Percentiles rank a stretch among this genome's conserved stretches.
phyloP scores from a whole-genome alignment of 2,888 invertebrate genomes.

The Luffia ferchaultella region DNA sequence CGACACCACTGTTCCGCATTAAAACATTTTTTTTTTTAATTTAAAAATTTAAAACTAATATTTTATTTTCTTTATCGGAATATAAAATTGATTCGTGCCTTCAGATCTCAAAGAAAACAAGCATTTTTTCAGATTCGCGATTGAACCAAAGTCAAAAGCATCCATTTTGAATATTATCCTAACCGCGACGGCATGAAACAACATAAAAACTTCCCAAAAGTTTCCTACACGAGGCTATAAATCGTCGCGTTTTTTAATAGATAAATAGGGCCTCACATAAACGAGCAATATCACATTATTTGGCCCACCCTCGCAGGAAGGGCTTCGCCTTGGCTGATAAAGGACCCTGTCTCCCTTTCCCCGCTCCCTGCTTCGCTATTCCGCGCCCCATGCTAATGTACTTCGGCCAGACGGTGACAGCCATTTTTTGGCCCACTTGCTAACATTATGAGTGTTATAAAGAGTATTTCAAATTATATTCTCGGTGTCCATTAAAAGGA shows the following conservation, averaged over 20 bases:
- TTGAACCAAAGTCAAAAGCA: conserved; percentile 47
- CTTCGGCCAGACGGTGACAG: conserved; percentile 63
- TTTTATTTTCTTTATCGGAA: too few species aligned
- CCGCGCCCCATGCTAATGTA: conserved; percentile 54
- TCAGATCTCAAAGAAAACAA: too few species aligned
- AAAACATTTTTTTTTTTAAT: too few species aligned
- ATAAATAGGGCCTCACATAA: conserved; percentile 65
- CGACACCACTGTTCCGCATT: too few species aligned
- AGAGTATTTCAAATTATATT: conserved; percentile 65
- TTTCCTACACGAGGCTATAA: conserved; percentile 55
- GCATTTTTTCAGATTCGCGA: too few species aligned
- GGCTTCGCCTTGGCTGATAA: conserved; percentile 47
- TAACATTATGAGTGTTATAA: conserved; percentile 60
- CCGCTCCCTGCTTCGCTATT: conserved; percentile 16
- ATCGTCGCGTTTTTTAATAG: conserved; percentile 63
- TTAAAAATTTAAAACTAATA: too few species aligned
- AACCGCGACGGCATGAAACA: conserved; percentile 38
- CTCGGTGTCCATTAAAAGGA: conserved; percentile 60
- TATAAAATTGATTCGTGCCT: too few species aligned
- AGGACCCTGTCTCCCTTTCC: conserved; percentile 50
- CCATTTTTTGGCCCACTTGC: conserved; percentile 66
- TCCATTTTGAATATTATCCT: conserved; percentile 57
- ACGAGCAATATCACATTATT: conserved; percentile 67
- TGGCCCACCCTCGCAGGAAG: conserved; percentile 61
- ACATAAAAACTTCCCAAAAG: conserved; percentile 59